These are phyloP conservation scores for Dynastes maya DNA, from an alignment of 2,888 invertebrate species.

Conservation along the genomic window DNA sequence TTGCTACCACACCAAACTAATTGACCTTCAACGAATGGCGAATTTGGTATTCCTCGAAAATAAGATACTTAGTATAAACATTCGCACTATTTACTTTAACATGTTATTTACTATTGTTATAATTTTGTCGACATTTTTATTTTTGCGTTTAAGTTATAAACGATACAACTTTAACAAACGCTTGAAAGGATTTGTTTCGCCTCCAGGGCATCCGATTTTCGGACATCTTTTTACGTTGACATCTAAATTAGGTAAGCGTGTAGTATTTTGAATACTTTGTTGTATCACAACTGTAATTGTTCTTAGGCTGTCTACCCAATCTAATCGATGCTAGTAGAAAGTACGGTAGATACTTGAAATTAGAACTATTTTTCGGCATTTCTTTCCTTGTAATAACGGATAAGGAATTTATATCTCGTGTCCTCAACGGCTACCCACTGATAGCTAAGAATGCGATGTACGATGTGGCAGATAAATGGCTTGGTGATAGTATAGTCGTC, in stretches of 20 bases:
- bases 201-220: slow-evolving; percentile 12
- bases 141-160: slow-evolving; percentile 12
- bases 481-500: slow-evolving; percentile 61
- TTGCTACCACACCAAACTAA: no score
- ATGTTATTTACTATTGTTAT: background rate
- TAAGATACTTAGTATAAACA: background rate
- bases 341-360: slow-evolving; percentile 50
- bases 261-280: background rate
- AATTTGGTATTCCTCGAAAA: no score
- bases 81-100: background rate
- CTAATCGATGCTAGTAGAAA: slow-evolving; percentile 42
- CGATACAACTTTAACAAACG: slow-evolving; percentile 13
- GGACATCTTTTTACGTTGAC: slow-evolving; percentile 3
- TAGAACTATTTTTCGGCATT: slow-evolving; percentile 46
- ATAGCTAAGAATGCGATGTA: slow-evolving; percentile 61
- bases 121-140: background rate
- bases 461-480: slow-evolving; percentile 59
- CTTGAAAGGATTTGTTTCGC: slow-evolving; percentile 35
- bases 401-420: slow-evolving; percentile 52
- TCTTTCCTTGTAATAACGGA: slow-evolving; percentile 53
- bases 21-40: no score
- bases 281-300: background rate
- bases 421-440: slow-evolving; percentile 59
- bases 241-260: background rate
- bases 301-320: slow-evolving; percentile 52